These are phyloP conservation scores for Drosophila santomea DNA, from an alignment of 1,140 invertebrate genomes.

Conservation along the genomic window DNA sequence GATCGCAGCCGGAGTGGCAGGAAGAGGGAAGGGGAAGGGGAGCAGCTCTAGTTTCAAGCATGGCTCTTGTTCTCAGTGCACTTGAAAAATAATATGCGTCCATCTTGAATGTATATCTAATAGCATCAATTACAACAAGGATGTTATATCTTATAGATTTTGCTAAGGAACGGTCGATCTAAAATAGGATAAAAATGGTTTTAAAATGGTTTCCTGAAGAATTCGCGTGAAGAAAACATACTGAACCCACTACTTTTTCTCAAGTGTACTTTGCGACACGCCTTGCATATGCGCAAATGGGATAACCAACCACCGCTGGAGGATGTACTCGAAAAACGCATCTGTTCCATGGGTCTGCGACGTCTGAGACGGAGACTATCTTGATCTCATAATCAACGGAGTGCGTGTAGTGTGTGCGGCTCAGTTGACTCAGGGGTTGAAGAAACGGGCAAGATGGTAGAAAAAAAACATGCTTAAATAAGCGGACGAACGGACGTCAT, in stretches of 20 bases:
- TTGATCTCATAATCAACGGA: slow-evolving; percentile 70
- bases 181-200: no score
- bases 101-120: no score
- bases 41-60: slow-evolving; percentile 31
- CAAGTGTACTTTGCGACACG: slow-evolving; percentile 25
- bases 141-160: no score
- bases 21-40: slow-evolving; percentile 7
- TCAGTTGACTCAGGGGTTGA: neutral
- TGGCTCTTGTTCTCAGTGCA: slow-evolving; percentile 3
- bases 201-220: neutral
- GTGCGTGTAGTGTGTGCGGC: slow-evolving; percentile 10
- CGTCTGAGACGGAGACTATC: slow-evolving; percentile 47
- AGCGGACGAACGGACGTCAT: slow-evolving; percentile 30
- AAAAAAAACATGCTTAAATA: slow-evolving; percentile 1
- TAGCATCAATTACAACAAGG: no score
- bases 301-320: slow-evolving; percentile 49
- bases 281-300: slow-evolving; percentile 37
- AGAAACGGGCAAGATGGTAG: neutral
- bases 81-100: slow-evolving; percentile 3
- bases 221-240: neutral
- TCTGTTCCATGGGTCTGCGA: slow-evolving; percentile 44
- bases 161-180: no score
- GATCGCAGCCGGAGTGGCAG: neutral
- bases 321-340: slow-evolving; percentile 59
- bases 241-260: neutral